Percentiles rank a stretch among this genome's conserved stretches.
phyloP scores from a whole-genome alignment of 2,888 invertebrate species.

The Xiphydria camelus region DNA sequence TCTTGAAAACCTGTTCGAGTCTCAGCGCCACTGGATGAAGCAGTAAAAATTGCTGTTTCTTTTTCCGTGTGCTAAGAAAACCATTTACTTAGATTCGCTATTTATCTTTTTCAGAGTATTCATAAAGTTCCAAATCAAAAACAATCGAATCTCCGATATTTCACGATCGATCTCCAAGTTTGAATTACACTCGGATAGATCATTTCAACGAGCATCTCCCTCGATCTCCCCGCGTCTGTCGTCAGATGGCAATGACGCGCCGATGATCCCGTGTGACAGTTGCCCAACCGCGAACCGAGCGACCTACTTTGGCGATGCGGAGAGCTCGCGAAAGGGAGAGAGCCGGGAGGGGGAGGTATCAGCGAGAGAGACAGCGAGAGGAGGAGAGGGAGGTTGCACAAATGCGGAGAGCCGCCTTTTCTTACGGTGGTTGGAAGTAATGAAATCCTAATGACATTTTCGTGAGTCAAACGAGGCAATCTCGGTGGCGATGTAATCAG shows the following conservation, averaged over 20 bases:
- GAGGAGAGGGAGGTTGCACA: conserved; percentile 23
- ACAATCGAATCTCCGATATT: no score
- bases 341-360: neutral
- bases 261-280: conserved; percentile 25
- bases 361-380: neutral
- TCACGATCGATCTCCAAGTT: no score
- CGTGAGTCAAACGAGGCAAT: conserved; percentile 50
- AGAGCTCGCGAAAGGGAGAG: neutral
- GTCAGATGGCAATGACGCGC: neutral
- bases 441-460: conserved; percentile 55
- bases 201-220: no score
- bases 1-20: no score
- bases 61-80: no score
- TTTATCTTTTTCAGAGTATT: no score
- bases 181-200: no score
- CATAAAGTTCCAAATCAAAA: no score
- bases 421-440: conserved; percentile 43
- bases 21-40: no score
- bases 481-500: conserved; percentile 41
- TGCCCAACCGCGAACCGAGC: conserved; percentile 25
- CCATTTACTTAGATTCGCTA: no score
- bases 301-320: conserved; percentile 33
- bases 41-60: no score
- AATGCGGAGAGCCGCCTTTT: conserved; percentile 32
- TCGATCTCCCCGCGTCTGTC: no score